A percentile compares a stretch with the other conserved stretches of the same genome.
Evolutionary conservation across 2,797 vertebrate genomes (phyloP).

Genomic region (Neoniphon sammara): DNA sequence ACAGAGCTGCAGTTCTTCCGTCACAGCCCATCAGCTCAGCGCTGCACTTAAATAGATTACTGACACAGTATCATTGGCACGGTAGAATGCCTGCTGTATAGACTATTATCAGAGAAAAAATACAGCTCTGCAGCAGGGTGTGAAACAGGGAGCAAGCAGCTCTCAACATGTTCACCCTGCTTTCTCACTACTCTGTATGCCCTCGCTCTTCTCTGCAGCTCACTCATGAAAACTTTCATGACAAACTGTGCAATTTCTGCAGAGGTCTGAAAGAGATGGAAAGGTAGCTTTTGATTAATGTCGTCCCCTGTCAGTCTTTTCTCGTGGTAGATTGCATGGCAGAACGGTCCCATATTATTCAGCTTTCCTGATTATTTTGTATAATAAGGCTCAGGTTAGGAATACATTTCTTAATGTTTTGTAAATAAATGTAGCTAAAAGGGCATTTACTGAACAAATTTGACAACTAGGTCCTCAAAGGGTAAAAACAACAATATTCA

Average conservation of each 20-base stretch:
- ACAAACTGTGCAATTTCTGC: not conserved
- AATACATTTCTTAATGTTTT: not conserved
- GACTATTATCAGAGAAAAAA: conserved; percentile 41
- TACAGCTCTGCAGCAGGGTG: conserved; percentile 38
- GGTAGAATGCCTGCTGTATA: conserved; percentile 47
- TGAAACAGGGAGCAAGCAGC: conserved; percentile 41
- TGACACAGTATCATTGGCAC: conserved; percentile 48
- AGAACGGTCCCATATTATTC: not conserved
- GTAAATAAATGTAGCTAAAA: too few relatives aligned
- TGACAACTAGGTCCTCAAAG: not conserved
- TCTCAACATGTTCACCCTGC: conserved; percentile 46
- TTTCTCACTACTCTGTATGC: conserved; percentile 16
- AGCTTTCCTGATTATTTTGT: not conserved
- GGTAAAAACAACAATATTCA: too few relatives aligned
- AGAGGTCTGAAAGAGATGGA: not conserved
- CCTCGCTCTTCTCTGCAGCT: not conserved
- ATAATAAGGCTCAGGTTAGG: not conserved
- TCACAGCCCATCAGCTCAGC: conserved; percentile 48
- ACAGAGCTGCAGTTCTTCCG: conserved; percentile 48
- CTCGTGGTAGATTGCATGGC: not conserved
- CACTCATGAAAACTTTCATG: conserved; percentile 20
- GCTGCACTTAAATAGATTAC: conserved; percentile 50
- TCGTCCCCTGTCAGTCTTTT: not conserved
- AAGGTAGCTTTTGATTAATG: not conserved
- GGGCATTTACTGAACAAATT: not conserved